A percentile compares a stretch with the other conserved stretches of the same genome.
These are phyloP conservation scores for Nycticebus coucang DNA, from an alignment of 2,113 vertebrate species.

Conservation along the genomic window DNA sequence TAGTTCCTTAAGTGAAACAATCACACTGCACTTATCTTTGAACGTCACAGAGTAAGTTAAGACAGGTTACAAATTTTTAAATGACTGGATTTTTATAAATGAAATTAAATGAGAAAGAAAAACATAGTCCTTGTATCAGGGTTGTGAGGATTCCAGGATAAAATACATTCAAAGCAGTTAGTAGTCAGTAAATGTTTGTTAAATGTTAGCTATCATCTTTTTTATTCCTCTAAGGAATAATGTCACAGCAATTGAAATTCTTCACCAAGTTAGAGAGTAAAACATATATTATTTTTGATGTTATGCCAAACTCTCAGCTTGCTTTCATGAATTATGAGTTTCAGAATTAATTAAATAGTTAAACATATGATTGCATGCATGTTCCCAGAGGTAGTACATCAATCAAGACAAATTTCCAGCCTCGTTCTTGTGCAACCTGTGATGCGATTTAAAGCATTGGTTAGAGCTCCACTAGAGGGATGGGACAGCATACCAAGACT, in stretches of 20 bases:
- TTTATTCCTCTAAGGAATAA: constrained; percentile 9
- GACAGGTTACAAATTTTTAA: not conserved
- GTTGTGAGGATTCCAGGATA: not conserved
- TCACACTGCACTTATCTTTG: not conserved
- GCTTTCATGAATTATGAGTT: constrained; percentile 28
- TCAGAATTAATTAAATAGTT: constrained; percentile 34
- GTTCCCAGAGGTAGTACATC: constrained; percentile 16
- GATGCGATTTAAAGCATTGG: not conserved
- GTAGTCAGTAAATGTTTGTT: not conserved
- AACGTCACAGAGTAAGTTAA: not conserved
- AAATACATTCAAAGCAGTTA: not conserved
- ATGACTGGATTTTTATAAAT: not conserved
- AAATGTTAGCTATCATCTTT: not conserved
- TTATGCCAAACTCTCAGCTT: constrained; percentile 28
- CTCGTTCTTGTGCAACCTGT: constrained; percentile 21
- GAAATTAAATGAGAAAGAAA: not conserved
- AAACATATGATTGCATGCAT: constrained; percentile 8
- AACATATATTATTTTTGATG: not conserved
- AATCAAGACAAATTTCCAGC: constrained; percentile 41
- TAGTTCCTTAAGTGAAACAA: not conserved
- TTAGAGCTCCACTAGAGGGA: not conserved
- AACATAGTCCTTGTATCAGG: not conserved
- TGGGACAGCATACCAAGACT: not conserved
- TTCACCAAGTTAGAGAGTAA: not conserved
- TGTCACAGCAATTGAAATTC: not conserved